Percentiles rank a stretch among this genome's conserved stretches.
phyloP scores from a whole-genome alignment of 1,140 invertebrate species.

The Halictus rubicundus region DNA sequence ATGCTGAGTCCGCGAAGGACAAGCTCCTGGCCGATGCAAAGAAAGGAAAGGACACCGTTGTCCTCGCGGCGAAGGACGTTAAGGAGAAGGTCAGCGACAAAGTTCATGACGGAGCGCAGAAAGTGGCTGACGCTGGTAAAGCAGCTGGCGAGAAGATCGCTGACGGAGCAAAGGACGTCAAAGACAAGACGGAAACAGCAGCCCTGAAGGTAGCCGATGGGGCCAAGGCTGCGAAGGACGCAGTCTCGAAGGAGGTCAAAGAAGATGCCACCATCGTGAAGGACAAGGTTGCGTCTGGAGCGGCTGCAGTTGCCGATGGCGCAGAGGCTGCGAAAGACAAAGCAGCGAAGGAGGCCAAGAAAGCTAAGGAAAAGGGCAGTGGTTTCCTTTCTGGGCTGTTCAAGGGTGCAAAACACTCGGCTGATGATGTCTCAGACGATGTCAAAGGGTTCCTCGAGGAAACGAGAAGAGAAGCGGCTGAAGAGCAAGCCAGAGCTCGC shows the following conservation, averaged over 20 bases:
- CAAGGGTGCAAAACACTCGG: constrained; percentile 66
- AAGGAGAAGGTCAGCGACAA: not conserved
- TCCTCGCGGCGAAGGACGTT: not conserved
- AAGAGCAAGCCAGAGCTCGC: no score
- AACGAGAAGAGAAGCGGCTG: constrained; percentile 66
- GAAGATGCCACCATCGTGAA: constrained; percentile 18
- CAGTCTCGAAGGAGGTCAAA: constrained; percentile 1
- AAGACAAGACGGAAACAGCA: constrained; percentile 2
- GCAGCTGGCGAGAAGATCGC: not conserved
- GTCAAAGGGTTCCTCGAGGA: constrained; percentile 71
- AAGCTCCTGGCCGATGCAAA: constrained; percentile 3
- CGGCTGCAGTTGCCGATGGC: not conserved
- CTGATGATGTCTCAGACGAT: constrained; percentile 71
- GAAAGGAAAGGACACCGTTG: constrained; percentile 32
- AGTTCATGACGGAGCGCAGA: not conserved
- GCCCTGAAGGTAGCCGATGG: constrained; percentile 35
- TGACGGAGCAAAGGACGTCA: not conserved
- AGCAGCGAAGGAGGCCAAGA: constrained; percentile 46
- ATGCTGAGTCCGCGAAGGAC: constrained; percentile 18
- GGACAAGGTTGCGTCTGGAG: constrained; percentile 29
- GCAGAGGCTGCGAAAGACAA: constrained; percentile 42
- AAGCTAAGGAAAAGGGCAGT: constrained; percentile 55
- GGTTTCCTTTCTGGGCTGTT: constrained; percentile 63
- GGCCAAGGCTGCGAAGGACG: constrained; percentile 23
- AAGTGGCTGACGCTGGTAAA: not conserved